Conservation (phyloP, 2,113 vertebrate genomes). For the Tapirus terrestris region DNA sequence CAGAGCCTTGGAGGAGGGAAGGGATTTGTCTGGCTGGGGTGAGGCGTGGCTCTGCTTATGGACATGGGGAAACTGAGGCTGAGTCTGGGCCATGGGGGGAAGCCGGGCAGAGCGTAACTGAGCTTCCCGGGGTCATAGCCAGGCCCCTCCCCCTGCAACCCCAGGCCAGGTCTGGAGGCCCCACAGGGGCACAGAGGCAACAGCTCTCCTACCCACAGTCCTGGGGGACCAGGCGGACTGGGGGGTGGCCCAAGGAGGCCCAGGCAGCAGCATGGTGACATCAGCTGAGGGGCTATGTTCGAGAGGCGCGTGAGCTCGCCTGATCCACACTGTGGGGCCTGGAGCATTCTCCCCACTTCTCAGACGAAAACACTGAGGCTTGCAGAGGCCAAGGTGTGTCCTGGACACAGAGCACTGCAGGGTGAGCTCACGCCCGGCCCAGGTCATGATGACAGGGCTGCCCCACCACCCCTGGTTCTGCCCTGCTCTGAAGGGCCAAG, state of each 20-base stretch:
- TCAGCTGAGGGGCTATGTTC: neutral
- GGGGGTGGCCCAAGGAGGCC: neutral
- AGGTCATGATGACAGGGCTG: neutral
- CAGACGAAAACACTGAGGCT: neutral
- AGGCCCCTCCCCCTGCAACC: neutral
- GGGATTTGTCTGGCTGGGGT: slow-evolving; percentile 66
- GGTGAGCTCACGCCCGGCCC: neutral
- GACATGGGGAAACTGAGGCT: slow-evolving; percentile 26
- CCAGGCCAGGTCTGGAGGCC: neutral
- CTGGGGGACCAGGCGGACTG: neutral
- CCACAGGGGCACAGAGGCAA: neutral
- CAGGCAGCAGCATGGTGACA: neutral
- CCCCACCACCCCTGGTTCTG: no score
- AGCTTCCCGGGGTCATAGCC: neutral
- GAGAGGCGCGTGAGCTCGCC: fast-evolving
- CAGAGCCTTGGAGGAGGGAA: slow-evolving; percentile 57
- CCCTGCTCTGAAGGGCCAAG: neutral
- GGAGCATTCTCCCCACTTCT: neutral
- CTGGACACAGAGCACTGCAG: neutral
- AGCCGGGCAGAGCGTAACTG: neutral
- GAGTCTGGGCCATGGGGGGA: neutral
- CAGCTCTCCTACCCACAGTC: no score
- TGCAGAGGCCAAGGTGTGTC: neutral
- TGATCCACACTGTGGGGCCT: neutral
- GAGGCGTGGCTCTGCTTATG: neutral